Evolutionary conservation across 2,113 vertebrate genomes (phyloP), one percentile per base, ranked within the genome.

Genomic region (Amazona guildingii): DNA sequence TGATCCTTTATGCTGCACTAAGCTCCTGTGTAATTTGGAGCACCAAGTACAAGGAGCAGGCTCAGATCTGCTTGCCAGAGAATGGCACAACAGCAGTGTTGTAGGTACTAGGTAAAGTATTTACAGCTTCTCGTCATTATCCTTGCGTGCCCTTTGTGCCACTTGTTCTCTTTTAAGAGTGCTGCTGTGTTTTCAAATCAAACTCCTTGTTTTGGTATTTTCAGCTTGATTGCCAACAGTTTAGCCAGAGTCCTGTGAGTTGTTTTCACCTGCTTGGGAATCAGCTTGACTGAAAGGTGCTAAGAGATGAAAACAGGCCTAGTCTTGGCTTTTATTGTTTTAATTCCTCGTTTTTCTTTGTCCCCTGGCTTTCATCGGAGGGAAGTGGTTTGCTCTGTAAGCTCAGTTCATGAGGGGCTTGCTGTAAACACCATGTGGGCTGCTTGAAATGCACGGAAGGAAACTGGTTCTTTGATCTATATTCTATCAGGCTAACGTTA

Each of bases 141-240:
- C 92, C 95, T 76, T 21, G 63, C 1, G 25, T 93, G 94, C 90
- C 46, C 95, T 93, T 80, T 70, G 90, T 77, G 90, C 48, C 76
- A 83, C 72, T 92, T 39, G 72, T 59, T 37, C 72, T 9, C 93
- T 87, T 82, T 35, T 29, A 84, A 72, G 90, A 67, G 74, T 5
- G 24, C 86, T 90, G 76, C 94, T 48, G 77, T 97, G 94, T 96
- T 96, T 95, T 87, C 90, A 91, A 61, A 91, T 86, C 92, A 76
- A 9, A 41, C 66, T n/a, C 86, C 4, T 0, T 88, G 83, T 92
- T 95, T 87, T 78, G 95, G 21, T 31, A 3, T 61, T 88, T 79
- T 29, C 44, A 63, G 62, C 55, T 91, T 1, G 4, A 92, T 52
- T 62, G 67, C 83, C 61, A 43, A 7, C 76, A 29, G 51, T 69